Evolutionary conservation across 2,797 vertebrate genomes (phyloP), one percentile per base, ranked within the genome.

Genomic region (Notamacropus eugenii): DNA sequence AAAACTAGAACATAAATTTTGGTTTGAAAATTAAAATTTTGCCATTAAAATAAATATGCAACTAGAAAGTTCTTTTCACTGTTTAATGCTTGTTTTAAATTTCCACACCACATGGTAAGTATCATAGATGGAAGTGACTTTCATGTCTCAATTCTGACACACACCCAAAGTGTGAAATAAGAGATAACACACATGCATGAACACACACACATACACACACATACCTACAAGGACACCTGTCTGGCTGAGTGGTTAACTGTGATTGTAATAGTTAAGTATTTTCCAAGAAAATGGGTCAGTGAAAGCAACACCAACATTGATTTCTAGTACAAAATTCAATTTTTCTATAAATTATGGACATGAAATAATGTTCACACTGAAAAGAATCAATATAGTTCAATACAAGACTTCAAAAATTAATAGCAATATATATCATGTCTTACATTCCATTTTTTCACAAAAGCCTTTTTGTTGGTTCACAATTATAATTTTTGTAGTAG

Each of bases 21-120:
- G 4, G 98, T 97, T 98, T 98, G 98, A 99, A 98, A 98, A 99
- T 99, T 99, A 99, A 99, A 98, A 97, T 97, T 97, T 98, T 98
- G 97, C 97, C 97, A 98, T 97, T 97, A 97, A 97, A 98, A 91
- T 96, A 22, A 24, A 13, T 96, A 95, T 93, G 94, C 55, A 87
- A 9, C 96, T 92, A 55, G 95, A 94, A 91, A 93, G 92, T 96
- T 98, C 94, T 97, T 97, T 92, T 95, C 94, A 93, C 50, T 59
- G 6, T 56, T 93, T 59, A 92, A 14, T 1, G 90, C 92, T 91
- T 97, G 90, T 94, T 95, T 34, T 74, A 93, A 95, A 93, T 87
- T 96, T 92, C 14, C 13, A 34, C 0, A 14, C 52, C 52, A 31
- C 13, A 1, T 62, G 8, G 28, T 59, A 59, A 31, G 28, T 29